A percentile compares a stretch with the other conserved stretches of the same genome.
Evolutionary conservation across 2,888 invertebrate genomes (phyloP).

Genomic region (Ganaspis brasiliensis): DNA sequence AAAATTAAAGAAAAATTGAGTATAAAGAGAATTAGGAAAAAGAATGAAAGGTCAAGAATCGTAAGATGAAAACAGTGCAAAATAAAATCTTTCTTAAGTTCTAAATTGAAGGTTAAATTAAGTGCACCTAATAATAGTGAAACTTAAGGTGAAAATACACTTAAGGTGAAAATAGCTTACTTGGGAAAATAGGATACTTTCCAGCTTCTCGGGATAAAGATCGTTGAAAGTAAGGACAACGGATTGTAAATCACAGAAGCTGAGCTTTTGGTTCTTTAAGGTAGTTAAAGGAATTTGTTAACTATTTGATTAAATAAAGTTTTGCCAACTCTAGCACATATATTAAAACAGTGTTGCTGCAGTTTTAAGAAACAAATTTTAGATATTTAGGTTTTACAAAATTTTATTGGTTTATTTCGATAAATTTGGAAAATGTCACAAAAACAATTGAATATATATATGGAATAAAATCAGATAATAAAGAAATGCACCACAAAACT

Average conservation of each 20-base stretch:
- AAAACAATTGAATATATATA: too few relatives aligned
- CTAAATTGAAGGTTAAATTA: background rate
- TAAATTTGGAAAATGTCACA: too few relatives aligned
- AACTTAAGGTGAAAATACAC: background rate
- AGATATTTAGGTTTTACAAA: too few relatives aligned
- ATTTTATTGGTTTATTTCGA: too few relatives aligned
- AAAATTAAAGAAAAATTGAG: background rate
- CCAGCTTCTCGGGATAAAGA: background rate
- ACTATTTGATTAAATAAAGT: background rate
- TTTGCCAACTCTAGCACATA: too few relatives aligned
- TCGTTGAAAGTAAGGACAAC: background rate
- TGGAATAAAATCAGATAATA: too few relatives aligned
- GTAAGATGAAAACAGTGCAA: background rate
- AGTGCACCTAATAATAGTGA: background rate
- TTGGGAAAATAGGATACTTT: background rate
- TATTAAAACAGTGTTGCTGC: too few relatives aligned
- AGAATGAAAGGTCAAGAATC: background rate
- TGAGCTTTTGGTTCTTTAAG: background rate
- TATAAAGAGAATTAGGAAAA: background rate
- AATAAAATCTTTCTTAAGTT: too few relatives aligned
- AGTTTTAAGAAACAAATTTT: too few relatives aligned
- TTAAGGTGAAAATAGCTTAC: background rate
- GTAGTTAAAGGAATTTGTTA: conserved; percentile 2
- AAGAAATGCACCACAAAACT: too few relatives aligned
- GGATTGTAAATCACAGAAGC: background rate